phyloP scores from a whole-genome alignment of 1,140 invertebrate species.

The Drosophila athabasca region DNA sequence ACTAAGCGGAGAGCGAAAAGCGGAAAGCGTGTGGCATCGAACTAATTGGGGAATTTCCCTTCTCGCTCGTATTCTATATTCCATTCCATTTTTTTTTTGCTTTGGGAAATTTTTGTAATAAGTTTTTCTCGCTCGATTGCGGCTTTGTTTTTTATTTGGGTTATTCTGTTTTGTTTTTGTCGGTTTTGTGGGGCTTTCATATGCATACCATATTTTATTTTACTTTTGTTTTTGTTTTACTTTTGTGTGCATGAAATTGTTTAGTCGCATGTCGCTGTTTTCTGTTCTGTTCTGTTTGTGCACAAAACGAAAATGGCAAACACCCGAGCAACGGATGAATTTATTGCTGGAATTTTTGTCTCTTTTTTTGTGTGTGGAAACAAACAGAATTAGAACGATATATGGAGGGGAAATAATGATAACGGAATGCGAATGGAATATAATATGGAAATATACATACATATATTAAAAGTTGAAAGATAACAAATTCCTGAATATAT shows the following conservation, averaged over 20 bases:
- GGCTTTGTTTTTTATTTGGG: slow-evolving; percentile 42
- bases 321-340: neutral
- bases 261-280: slow-evolving; percentile 14
- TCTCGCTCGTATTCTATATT: slow-evolving; percentile 15
- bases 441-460: too few relatives aligned
- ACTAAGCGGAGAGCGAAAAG: too few relatives aligned
- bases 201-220: slow-evolving; percentile 35
- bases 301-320: neutral
- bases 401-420: slow-evolving; percentile 4
- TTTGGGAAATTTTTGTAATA: slow-evolving; percentile 63
- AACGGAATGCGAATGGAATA: too few relatives aligned
- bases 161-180: slow-evolving; percentile 34
- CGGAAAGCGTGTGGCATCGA: slow-evolving; percentile 49
- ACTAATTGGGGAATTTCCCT: slow-evolving; percentile 65
- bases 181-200: slow-evolving; percentile 35
- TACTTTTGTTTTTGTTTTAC: neutral
- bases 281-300: neutral
- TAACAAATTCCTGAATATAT: too few relatives aligned
- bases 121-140: slow-evolving; percentile 42
- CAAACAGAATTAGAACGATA: neutral
- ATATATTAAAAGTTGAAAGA: too few relatives aligned
- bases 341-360: slow-evolving; percentile 2
- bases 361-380: neutral
- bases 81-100: slow-evolving; percentile 40
- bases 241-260: slow-evolving; percentile 33